Percentiles rank a stretch among this genome's conserved stretches.
phyloP scores from a whole-genome alignment of 1,140 invertebrate species.

The Zaprionus davidi region DNA sequence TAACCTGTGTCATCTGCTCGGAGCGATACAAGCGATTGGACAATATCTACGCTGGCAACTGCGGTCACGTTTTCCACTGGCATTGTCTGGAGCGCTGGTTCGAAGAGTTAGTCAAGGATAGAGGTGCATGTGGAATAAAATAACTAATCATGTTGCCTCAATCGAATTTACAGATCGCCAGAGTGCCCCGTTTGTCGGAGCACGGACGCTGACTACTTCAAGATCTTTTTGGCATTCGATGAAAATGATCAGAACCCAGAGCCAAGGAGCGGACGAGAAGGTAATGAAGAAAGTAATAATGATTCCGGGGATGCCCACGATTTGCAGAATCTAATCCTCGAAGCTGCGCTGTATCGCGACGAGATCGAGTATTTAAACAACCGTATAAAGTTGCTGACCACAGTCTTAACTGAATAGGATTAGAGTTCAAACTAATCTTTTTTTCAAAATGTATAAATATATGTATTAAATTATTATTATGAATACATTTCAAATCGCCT shows the following conservation, averaged over 20 bases:
- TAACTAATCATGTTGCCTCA: not conserved
- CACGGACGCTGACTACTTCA: slow-evolving; percentile 27
- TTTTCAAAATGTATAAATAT: not conserved
- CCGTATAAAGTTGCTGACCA: not conserved
- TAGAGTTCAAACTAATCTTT: not conserved
- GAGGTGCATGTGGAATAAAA: not conserved
- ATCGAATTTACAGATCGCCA: slow-evolving; percentile 44
- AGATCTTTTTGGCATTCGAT: slow-evolving; percentile 62
- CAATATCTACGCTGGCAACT: slow-evolving; percentile 50
- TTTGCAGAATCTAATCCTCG: slow-evolving; percentile 2
- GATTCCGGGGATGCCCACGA: not conserved
- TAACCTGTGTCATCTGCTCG: slow-evolving; percentile 61
- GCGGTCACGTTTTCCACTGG: slow-evolving; percentile 66
- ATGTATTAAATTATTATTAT: not conserved
- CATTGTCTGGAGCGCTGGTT: slow-evolving; percentile 58
- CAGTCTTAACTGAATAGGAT: not conserved
- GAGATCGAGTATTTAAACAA: slow-evolving; percentile 24
- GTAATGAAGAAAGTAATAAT: not conserved
- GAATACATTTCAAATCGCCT: not conserved
- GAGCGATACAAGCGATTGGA: slow-evolving; percentile 49
- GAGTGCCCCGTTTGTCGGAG: slow-evolving; percentile 59
- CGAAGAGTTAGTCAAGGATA: slow-evolving; percentile 48
- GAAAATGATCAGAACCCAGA: not conserved
- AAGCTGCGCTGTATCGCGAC: not conserved
- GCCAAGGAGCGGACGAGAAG: slow-evolving; percentile 24